Evolutionary conservation across 2,797 vertebrate genomes (phyloP).

Genomic region (Balearica regulorum): DNA sequence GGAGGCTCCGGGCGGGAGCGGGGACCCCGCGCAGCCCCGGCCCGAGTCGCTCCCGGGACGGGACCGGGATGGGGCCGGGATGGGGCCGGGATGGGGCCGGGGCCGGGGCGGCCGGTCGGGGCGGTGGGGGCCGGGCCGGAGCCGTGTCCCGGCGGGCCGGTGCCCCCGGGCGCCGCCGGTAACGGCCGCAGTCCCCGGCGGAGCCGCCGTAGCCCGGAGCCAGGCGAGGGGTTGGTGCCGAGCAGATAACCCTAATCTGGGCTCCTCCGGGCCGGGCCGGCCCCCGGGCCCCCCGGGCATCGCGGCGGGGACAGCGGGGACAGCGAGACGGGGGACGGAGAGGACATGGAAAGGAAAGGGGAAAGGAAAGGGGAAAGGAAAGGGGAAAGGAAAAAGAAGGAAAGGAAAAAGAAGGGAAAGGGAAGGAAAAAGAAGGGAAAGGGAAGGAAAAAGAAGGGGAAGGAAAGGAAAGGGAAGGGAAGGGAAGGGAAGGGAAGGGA

Average conservation of each 20-base stretch:
- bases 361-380: rapidly evolving
- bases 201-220: not conserved
- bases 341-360: no score
- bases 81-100: not conserved
- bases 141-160: not conserved
- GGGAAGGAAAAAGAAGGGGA: no score
- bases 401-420: no score
- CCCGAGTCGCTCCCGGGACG: not conserved
- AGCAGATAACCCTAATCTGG: not conserved
- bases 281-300: not conserved
- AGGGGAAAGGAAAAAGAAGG: no score
- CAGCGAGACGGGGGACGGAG: not conserved
- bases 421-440: no score
- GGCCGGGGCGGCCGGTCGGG: not conserved
- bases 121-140: not conserved
- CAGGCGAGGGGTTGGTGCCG: not conserved
- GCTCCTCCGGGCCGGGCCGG: not conserved
- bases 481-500: no score
- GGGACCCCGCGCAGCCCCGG: not conserved
- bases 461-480: no score
- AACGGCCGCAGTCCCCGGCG: not conserved
- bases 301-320: not conserved
- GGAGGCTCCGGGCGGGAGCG: no score
- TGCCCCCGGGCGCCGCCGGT: not conserved
- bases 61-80: not conserved